Evolutionary conservation across 2,113 vertebrate species (phyloP), one percentile per base, ranked within the genome.

Genomic region (Epinephelus fuscoguttatus): DNA sequence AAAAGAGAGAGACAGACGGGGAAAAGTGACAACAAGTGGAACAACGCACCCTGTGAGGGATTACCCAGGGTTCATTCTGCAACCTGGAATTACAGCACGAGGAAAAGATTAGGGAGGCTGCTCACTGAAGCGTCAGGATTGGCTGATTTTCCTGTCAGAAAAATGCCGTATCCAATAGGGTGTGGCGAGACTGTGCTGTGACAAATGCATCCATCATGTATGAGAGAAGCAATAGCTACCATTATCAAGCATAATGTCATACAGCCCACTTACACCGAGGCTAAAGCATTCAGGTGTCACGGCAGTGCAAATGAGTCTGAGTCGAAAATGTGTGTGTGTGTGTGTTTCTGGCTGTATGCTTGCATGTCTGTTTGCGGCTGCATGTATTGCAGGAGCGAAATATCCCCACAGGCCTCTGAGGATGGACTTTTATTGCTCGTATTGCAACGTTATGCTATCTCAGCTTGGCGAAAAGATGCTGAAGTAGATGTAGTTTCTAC

Each of bases 91-190:
- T 93, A 91, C 79, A 89, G 88, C 82, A 78, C 15, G 57, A 70
- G 79, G 68, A 82, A 82, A 82, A 79, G 90, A 92, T 90, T 88
- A 88, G 70, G 84, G 81, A 21, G 75, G 84, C 70, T 88, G 91
- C 78, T 91, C 88, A 84, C 52, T 81, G 89, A 78, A 84, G 92
- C 87, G 25, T 84, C 77, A 57, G 81, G 85, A 93, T 84, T 91
- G 91, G 90, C 84, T 85, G 81, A 90, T 88, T 88, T 80, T 81
- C 63, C 85, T 92, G 92, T 91, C 91, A 92, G 81, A 88, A 83
- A 84, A 90, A 77, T 47, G 74, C 62, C 23, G 82, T 67, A 42
- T 86, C 88, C 92, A 93, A 89, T 86, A 82, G 75, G 79, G 85
- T 79, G 87, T 91, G 89, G 75, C 79, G 55, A 86, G 73, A 75